A percentile compares a stretch with the other conserved stretches of the same genome.
phyloP scores from a whole-genome alignment of 2,797 vertebrate genomes.

The Enteromius paludinosus region DNA sequence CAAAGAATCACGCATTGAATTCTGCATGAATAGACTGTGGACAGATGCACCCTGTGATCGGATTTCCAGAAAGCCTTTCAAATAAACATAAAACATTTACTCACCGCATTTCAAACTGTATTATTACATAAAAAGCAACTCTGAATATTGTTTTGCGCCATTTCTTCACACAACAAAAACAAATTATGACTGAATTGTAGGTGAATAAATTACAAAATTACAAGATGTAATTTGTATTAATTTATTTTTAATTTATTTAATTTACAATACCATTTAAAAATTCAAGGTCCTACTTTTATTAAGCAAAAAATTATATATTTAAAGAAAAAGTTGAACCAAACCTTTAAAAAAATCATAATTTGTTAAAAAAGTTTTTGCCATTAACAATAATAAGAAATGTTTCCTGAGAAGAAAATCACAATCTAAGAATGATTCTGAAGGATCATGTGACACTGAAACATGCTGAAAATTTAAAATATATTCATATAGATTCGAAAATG shows the following conservation, averaged over 20 bases:
- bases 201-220: no score
- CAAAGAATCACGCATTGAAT: not conserved
- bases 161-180: no score
- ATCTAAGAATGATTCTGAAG: not conserved
- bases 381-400: not conserved
- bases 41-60: not conserved
- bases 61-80: not conserved
- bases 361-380: not conserved
- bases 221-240: no score
- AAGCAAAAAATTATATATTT: not conserved
- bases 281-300: not conserved
- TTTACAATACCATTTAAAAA: not conserved
- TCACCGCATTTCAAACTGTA: no score
- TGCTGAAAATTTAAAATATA: no score
- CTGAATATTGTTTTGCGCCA: no score
- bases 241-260: no score
- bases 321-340: not conserved
- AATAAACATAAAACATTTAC: conserved; percentile 2
- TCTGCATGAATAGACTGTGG: not conserved
- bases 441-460: not conserved
- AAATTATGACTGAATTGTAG: no score
- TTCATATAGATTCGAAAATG: not conserved
- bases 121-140: no score
- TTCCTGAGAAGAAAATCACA: not conserved
- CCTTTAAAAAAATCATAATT: not conserved